Evolutionary conservation across 2,113 vertebrate species (phyloP).

Genomic region (Tringa solitaria): DNA sequence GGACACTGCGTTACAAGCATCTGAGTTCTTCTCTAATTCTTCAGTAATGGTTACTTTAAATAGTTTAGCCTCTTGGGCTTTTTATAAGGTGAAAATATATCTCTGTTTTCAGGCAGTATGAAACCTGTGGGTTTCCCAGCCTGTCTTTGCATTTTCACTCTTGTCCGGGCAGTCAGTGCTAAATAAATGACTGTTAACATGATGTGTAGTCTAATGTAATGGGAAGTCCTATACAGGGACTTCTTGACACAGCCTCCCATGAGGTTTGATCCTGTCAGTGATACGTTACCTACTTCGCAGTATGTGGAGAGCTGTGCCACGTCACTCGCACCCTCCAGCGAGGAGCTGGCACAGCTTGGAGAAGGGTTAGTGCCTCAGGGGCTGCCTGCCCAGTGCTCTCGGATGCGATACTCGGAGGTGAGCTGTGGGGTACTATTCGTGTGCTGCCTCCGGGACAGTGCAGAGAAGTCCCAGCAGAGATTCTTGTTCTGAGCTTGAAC

Average conservation of each 20-base stretch:
- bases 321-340: not conserved
- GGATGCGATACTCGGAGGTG: rapidly evolving
- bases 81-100: not conserved
- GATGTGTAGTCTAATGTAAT: not conserved
- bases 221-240: not conserved
- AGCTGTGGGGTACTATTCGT: not conserved
- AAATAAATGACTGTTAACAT: not conserved
- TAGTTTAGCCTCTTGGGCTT: not conserved
- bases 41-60: not conserved
- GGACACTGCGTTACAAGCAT: not conserved
- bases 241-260: not conserved
- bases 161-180: not conserved
- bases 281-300: not conserved
- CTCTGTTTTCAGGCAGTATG: not conserved
- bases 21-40: not conserved
- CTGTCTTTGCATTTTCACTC: not conserved
- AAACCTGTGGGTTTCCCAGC: not conserved
- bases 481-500: not conserved
- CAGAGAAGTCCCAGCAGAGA: not conserved
- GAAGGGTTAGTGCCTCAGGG: not conserved
- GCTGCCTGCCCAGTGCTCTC: not conserved
- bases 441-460: not conserved
- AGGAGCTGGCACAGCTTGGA: not conserved
- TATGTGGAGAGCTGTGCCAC: rapidly evolving
- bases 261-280: not conserved